These are phyloP conservation scores for Drosophila busckii DNA, from an alignment of 1,140 invertebrate species.

Conservation along the genomic window DNA sequence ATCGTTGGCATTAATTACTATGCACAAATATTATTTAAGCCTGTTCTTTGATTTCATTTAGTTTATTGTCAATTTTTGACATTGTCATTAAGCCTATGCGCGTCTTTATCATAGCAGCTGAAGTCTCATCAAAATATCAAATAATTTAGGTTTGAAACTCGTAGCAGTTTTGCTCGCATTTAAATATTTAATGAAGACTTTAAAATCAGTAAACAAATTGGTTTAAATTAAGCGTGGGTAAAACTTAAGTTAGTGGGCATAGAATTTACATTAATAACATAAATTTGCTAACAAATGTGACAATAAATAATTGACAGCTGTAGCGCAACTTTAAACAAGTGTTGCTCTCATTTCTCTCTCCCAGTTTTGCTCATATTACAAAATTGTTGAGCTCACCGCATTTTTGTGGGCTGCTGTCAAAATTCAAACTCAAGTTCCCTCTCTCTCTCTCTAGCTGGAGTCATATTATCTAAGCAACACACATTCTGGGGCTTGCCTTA, in stretches of 20 bases:
- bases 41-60: slow-evolving; percentile 1
- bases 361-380: no score
- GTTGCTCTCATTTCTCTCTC: no score
- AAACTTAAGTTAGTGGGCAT: neutral
- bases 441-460: slow-evolving; percentile 27
- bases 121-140: no score
- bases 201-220: slow-evolving; percentile 11
- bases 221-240: neutral
- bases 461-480: slow-evolving; percentile 34
- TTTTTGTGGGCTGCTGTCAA: slow-evolving; percentile 19
- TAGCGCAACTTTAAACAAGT: no score
- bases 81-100: slow-evolving; percentile 1
- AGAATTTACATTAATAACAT: no score
- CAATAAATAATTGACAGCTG: no score
- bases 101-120: slow-evolving; percentile 3
- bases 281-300: no score
- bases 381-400: slow-evolving; percentile 11
- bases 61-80: slow-evolving; percentile 8
- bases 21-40: slow-evolving; percentile 19
- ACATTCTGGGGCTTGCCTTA: neutral
- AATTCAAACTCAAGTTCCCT: slow-evolving; percentile 30
- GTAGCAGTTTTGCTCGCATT: slow-evolving; percentile 39
- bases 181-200: slow-evolving; percentile 44
- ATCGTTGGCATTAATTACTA: slow-evolving; percentile 48
- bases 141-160: no score